Conservation (phyloP, 53 echinoderm and acorn worm genomes). For the Paracentrotus lividus region DNA sequence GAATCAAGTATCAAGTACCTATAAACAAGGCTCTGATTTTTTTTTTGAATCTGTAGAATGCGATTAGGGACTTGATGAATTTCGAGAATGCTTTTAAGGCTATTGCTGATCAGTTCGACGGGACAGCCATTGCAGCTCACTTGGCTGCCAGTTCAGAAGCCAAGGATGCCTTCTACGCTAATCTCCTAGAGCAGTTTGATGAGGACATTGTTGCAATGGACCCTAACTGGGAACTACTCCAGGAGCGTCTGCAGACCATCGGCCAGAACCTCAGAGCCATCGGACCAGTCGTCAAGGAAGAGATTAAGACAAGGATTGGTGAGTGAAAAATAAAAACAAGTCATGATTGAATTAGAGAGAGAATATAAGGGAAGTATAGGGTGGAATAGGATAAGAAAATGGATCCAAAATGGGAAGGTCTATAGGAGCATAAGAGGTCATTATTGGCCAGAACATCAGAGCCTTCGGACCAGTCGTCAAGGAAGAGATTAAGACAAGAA, state of each 20-base stretch:
- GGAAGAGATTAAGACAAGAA: not conserved
- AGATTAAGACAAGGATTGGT: conserved; percentile 41
- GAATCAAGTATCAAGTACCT: no score
- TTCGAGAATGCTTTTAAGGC: not conserved
- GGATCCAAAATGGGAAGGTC: not conserved
- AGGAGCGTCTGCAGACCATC: not conserved
- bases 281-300: not conserved
- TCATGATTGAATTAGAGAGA: no score
- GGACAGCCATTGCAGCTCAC: conserved; percentile 9
- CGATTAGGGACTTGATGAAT: not conserved
- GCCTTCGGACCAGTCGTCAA: not conserved
- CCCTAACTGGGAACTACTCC: not conserved
- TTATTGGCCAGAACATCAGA: not conserved
- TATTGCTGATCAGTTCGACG: not conserved
- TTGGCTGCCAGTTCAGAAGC: not conserved
- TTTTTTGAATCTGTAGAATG: not conserved
- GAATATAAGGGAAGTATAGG: not conserved
- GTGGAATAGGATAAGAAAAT: not conserved
- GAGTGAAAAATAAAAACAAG: not conserved
- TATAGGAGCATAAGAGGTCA: not conserved
- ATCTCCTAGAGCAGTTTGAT: not conserved
- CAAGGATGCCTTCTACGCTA: conserved; percentile 5
- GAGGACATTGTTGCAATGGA: not conserved
- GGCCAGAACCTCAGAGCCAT: not conserved
- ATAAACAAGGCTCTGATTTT: not conserved